These are phyloP conservation scores for Sandelia bainsii DNA, from an alignment of 2,797 vertebrate species.

Conservation along the genomic window DNA sequence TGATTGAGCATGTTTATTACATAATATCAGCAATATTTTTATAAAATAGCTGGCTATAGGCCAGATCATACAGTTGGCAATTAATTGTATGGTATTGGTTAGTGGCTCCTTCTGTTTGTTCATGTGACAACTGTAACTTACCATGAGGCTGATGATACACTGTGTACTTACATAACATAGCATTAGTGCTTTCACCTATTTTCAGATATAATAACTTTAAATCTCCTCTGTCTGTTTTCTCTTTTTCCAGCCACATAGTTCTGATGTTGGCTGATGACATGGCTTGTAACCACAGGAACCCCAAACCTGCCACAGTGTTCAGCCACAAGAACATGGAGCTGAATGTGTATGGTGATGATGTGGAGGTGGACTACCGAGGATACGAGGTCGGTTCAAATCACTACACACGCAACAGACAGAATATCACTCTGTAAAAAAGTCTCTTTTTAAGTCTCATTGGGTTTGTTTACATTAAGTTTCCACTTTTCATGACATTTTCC, in stretches of 20 bases:
- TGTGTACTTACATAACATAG: not conserved
- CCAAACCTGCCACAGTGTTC: slow-evolving; percentile 97
- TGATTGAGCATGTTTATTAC: too few species aligned
- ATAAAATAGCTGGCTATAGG: too few species aligned
- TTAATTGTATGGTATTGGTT: too few species aligned
- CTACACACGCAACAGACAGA: not conserved
- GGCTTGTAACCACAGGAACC: slow-evolving; percentile 98
- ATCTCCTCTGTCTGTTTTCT: not conserved
- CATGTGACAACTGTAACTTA: too few species aligned
- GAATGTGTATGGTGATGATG: slow-evolving; percentile 97
- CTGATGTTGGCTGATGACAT: slow-evolving; percentile 99
- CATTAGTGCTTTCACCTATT: not conserved
- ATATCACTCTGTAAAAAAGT: not conserved
- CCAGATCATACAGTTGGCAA: too few species aligned
- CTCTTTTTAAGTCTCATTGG: rapidly evolving
- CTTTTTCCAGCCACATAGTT: slow-evolving; percentile 91
- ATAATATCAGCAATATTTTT: too few species aligned
- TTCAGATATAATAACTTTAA: not conserved
- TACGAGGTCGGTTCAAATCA: slow-evolving; percentile 89
- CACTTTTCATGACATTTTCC: not conserved
- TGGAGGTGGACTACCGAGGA: slow-evolving; percentile 98
- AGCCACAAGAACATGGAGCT: slow-evolving; percentile 99
- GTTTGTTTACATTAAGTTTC: not conserved
- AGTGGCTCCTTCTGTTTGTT: too few species aligned
- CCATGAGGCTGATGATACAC: too few species aligned